Conservation (phyloP, 2,113 vertebrate species). For the Mellivora capensis region DNA sequence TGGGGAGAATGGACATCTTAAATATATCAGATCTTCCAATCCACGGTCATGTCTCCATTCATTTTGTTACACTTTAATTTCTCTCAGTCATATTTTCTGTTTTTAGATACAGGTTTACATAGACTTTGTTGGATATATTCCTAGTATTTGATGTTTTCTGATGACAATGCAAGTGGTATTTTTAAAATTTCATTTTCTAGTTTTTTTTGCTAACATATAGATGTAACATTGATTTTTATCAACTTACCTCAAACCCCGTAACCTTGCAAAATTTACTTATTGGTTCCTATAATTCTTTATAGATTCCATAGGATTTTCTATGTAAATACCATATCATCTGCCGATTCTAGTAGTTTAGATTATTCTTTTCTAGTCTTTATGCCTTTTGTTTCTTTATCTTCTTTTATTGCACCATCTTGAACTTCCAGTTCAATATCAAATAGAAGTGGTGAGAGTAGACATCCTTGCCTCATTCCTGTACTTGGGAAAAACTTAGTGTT, state of each 20-base stretch:
- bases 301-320: neutral
- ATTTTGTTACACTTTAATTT: neutral
- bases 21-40: neutral
- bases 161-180: neutral
- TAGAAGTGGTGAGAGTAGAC: neutral
- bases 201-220: neutral
- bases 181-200: neutral
- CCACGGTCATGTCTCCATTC: neutral
- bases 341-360: neutral
- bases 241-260: neutral
- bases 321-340: neutral
- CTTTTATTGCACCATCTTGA: neutral
- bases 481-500: neutral
- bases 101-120: neutral
- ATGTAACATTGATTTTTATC: neutral
- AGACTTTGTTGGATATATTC: neutral
- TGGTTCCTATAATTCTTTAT: neutral
- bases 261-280: neutral
- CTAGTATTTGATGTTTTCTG: neutral
- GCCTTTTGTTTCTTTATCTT: neutral
- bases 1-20: neutral
- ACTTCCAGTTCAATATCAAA: neutral
- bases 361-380: neutral
- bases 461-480: neutral
- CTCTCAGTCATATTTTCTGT: neutral